Percentiles rank a stretch among this genome's conserved stretches.
Conservation (phyloP, 2,113 vertebrate genomes). For the Xenus cinereus region DNA sequence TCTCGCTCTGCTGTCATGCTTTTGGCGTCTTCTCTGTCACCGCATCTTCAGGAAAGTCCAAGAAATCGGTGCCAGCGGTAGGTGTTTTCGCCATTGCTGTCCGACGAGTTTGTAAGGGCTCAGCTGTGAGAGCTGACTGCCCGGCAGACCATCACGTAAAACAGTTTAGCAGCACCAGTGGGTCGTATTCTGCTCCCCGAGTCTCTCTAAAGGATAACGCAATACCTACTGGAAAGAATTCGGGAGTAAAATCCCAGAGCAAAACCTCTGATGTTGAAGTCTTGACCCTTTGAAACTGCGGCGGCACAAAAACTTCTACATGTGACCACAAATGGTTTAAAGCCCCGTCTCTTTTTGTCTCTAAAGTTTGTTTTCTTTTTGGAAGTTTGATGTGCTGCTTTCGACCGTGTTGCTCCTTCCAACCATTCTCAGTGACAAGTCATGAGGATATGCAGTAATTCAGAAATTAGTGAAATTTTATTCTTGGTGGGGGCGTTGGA, state of each 20-base stretch:
- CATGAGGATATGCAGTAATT: constrained; percentile 85
- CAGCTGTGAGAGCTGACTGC: not conserved
- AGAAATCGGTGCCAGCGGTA: not conserved
- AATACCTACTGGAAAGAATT: not conserved
- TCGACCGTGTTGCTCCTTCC: constrained; percentile 64
- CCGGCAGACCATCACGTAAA: no score
- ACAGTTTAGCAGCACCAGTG: not conserved
- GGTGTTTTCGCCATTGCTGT: not conserved
- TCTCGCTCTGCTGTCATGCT: not conserved
- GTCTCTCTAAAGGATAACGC: not conserved
- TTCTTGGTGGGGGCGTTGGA: constrained; percentile 94
- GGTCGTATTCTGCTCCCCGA: not conserved
- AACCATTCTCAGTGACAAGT: constrained; percentile 77
- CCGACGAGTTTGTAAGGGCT: not conserved
- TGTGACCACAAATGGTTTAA: not conserved
- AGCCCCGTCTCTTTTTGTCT: not conserved
- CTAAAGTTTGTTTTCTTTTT: constrained; percentile 45
- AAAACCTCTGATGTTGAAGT: not conserved
- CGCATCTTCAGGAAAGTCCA: not conserved
- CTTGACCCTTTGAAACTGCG: not conserved
- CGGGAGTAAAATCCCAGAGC: not conserved
- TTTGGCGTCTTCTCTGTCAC: not conserved
- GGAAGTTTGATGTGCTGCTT: constrained; percentile 66
- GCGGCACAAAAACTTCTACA: not conserved
- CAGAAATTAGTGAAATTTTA: constrained; percentile 88